These are phyloP conservation scores for Villa cingulata DNA, from an alignment of 2,888 invertebrate genomes.

Conservation along the genomic window DNA sequence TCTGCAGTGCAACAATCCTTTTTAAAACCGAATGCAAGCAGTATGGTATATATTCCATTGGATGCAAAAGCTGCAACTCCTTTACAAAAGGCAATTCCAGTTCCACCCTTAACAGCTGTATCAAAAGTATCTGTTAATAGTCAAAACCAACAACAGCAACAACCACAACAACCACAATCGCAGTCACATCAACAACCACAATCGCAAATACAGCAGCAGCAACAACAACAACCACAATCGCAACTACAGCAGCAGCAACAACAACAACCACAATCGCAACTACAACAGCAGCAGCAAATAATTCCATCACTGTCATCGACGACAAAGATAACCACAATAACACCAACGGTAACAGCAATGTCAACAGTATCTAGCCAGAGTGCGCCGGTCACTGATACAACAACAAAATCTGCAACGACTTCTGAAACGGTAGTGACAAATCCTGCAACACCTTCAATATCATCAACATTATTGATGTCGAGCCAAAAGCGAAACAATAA, in stretches of 20 bases:
- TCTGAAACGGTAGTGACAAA: background rate
- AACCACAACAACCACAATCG: conserved; percentile 3
- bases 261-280: too few species aligned
- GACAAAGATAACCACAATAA: background rate
- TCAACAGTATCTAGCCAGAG: too few species aligned
- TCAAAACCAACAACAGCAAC: conserved; percentile 4
- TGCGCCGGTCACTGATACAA: background rate
- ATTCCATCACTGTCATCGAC: background rate
- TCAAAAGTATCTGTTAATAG: conserved; percentile 10
- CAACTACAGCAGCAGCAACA: background rate
- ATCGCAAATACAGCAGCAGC: background rate
- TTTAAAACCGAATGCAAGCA: conserved; percentile 20
- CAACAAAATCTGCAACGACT: background rate
- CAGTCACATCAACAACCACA: background rate
- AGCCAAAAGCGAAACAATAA: background rate
- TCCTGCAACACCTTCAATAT: conserved; percentile 2
- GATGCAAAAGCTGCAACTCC: conserved; percentile 14
- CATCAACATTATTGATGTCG: background rate
- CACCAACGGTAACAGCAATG: background rate
- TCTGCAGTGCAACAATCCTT: conserved; percentile 1
- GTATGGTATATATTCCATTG: conserved; percentile 34
- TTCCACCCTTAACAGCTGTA: conserved; percentile 29
- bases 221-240: background rate
- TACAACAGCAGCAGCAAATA: background rate
- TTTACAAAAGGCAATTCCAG: conserved; percentile 17